Conservation (phyloP, 2,888 invertebrate genomes). For the Andrena bicolor region DNA sequence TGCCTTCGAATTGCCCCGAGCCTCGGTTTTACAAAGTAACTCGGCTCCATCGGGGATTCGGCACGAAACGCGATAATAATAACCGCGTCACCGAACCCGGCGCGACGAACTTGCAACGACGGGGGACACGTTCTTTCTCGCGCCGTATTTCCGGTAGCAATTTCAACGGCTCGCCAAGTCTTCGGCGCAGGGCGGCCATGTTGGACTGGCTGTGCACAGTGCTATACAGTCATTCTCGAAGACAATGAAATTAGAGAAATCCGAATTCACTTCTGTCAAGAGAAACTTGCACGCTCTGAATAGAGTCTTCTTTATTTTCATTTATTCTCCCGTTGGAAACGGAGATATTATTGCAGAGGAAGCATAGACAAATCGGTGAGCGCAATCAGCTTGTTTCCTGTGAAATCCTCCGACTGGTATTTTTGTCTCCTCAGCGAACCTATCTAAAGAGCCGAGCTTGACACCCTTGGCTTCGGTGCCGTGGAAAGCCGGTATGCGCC, state of each 20-base stretch:
- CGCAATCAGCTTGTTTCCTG: not conserved
- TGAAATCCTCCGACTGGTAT: too few relatives aligned
- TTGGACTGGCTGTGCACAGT: too few relatives aligned
- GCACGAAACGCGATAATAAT: constrained; percentile 18
- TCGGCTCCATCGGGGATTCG: not conserved
- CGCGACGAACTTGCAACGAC: not conserved
- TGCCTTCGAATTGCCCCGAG: not conserved
- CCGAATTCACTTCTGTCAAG: not conserved
- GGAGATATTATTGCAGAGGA: too few relatives aligned
- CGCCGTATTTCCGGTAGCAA: not conserved
- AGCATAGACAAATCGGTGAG: too few relatives aligned
- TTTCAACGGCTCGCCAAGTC: constrained; percentile 1
- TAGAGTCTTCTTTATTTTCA: too few relatives aligned
- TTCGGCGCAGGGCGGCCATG: not conserved
- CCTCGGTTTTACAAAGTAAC: not conserved
- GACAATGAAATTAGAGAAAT: not conserved
- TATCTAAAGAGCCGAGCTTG: not conserved
- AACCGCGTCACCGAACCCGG: not conserved
- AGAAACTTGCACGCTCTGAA: not conserved
- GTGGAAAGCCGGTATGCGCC: constrained; percentile 22
- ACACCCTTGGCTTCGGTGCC: constrained; percentile 7
- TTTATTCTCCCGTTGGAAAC: too few relatives aligned
- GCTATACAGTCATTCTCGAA: too few relatives aligned
- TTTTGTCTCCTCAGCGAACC: not conserved
- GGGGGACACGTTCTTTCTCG: not conserved